Conservation (phyloP, 2,888 invertebrate species). For the Agrochola litura region DNA sequence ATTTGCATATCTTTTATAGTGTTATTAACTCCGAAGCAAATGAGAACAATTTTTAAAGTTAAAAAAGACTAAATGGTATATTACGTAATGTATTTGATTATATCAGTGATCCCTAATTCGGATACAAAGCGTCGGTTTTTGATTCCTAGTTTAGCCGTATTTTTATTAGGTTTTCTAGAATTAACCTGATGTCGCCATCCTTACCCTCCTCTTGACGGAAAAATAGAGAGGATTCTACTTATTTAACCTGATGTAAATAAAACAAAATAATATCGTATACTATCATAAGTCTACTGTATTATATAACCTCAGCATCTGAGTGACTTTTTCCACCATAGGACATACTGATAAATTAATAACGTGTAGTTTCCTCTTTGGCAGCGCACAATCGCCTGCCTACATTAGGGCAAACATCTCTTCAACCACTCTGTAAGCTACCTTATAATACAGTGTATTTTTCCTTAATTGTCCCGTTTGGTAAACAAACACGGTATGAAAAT, state of each 20-base stretch:
- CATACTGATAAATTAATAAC: conserved; percentile 43
- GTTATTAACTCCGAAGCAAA: conserved; percentile 7
- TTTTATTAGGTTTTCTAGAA: neutral
- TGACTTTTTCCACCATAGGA: conserved; percentile 11
- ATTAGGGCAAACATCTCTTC: conserved; percentile 62
- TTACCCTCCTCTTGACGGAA: neutral
- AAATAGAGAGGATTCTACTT: neutral
- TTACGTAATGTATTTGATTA: neutral
- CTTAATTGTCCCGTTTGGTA: conserved; percentile 6
- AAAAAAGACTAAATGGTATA: too few relatives aligned
- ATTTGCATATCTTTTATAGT: conserved; percentile 31
- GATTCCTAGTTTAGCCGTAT: neutral
- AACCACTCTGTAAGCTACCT: conserved; percentile 58
- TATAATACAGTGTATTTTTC: conserved; percentile 23
- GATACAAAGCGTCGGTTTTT: neutral
- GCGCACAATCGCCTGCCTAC: conserved; percentile 62
- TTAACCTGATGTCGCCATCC: neutral
- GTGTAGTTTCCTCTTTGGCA: conserved; percentile 62
- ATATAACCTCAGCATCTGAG: neutral
- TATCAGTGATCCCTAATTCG: neutral
- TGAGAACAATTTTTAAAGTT: neutral
- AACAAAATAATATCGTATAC: neutral
- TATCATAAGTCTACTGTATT: neutral
- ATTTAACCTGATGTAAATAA: neutral
- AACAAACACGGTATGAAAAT: neutral